Evolutionary conservation across 92 coral and sea anemone species (phyloP).

Genomic region (Umimayanthus chanpuru): DNA sequence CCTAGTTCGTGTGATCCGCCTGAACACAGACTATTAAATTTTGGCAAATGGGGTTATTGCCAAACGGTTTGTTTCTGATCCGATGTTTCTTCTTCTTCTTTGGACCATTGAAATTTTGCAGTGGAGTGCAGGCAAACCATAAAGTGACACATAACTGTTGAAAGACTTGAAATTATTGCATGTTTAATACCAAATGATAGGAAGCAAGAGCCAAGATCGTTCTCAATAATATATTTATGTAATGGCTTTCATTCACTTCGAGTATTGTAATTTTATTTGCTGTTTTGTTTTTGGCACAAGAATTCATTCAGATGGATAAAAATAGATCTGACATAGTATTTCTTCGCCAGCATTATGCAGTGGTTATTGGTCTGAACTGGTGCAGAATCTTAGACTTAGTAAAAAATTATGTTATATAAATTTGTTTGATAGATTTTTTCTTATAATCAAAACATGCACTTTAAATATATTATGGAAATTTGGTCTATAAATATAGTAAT

Average conservation of each 20-base stretch:
- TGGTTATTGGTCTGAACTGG: background rate
- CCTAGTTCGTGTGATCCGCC: background rate
- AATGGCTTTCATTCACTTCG: background rate
- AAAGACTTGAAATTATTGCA: background rate
- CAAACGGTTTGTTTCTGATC: constrained; percentile 15
- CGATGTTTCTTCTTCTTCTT: background rate
- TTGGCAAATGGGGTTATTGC: background rate
- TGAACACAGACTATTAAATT: background rate
- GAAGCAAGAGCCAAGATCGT: background rate
- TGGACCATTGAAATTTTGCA: background rate
- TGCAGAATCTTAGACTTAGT: background rate
- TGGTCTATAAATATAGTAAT: no score
- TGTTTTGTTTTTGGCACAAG: constrained; percentile 40
- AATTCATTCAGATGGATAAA: constrained; percentile 14
- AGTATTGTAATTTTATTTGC: background rate
- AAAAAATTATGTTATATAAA: no score
- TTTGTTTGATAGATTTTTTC: no score
- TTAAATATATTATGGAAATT: no score
- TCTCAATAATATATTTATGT: background rate
- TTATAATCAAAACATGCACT: background rate
- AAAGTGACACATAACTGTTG: background rate
- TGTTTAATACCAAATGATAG: background rate
- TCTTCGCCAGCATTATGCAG: constrained; percentile 25
- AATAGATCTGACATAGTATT: constrained; percentile 31
- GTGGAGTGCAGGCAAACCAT: background rate